Evolutionary conservation across 2,888 invertebrate species (phyloP).

Genomic region (Drosophila robusta): DNA sequence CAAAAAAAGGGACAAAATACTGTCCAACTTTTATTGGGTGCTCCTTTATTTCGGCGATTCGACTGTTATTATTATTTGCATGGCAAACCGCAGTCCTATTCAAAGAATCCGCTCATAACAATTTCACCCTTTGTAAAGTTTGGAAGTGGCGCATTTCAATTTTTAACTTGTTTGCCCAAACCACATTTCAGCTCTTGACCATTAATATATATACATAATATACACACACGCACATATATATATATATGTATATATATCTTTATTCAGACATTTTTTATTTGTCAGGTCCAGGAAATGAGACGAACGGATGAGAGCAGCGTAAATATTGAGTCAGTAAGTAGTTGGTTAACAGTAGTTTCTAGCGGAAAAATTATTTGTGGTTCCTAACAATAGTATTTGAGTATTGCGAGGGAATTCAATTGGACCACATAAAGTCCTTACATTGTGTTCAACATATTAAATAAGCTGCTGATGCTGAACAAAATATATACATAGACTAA

Average conservation of each 20-base stretch:
- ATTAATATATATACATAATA: no score
- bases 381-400: no score
- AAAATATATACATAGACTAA: no score
- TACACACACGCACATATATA: no score
- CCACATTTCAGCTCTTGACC: constrained; percentile 30
- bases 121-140: constrained; percentile 44
- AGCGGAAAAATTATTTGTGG: no score
- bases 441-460: no score
- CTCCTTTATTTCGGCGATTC: constrained; percentile 61
- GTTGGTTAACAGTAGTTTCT: neutral
- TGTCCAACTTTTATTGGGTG: constrained; percentile 55
- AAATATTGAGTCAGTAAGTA: neutral
- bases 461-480: no score
- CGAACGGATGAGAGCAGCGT: neutral
- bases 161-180: constrained; percentile 28
- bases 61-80: constrained; percentile 74
- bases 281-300: neutral
- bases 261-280: neutral
- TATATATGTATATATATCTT: neutral
- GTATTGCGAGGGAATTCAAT: no score
- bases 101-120: constrained; percentile 49
- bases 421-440: no score
- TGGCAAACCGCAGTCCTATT: constrained; percentile 44
- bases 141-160: constrained; percentile 50
- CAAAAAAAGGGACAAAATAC: constrained; percentile 48